Evolutionary conservation across 2,797 vertebrate species (phyloP).

Genomic region (Poeciliopsis turneri): DNA sequence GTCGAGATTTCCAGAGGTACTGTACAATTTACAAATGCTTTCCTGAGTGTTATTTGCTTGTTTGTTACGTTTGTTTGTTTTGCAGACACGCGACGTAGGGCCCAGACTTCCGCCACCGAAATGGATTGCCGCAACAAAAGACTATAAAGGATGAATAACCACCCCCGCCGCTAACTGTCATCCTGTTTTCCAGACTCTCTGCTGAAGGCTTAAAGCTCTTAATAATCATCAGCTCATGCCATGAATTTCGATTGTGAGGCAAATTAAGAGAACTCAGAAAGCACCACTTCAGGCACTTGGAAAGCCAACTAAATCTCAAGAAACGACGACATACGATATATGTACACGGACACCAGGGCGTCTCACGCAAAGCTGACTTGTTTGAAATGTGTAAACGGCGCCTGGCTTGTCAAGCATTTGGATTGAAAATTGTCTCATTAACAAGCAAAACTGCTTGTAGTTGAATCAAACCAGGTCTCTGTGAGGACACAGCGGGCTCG

Average conservation of each 20-base stretch:
- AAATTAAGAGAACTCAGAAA: constrained; percentile 87
- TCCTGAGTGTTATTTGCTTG: constrained; percentile 85
- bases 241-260: constrained; percentile 96
- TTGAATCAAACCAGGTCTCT: constrained; percentile 79
- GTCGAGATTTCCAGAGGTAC: constrained; percentile 95
- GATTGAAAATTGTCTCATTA: constrained; percentile 81
- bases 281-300: constrained; percentile 99
- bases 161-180: constrained; percentile 80
- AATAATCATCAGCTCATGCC: constrained; percentile 96
- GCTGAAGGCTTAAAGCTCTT: constrained; percentile 97
- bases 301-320: constrained; percentile 91
- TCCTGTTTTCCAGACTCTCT: constrained; percentile 87
- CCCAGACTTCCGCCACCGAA: constrained; percentile 83
- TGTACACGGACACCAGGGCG: constrained; percentile 89
- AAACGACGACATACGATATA: constrained; percentile 90
- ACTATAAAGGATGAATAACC: constrained; percentile 86
- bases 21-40: constrained; percentile 98
- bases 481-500: constrained; percentile 80
- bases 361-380: constrained; percentile 86
- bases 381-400: constrained; percentile 79
- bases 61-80: constrained; percentile 70
- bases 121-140: constrained; percentile 87
- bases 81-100: constrained; percentile 89
- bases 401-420: constrained; percentile 85
- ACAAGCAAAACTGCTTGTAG: constrained; percentile 84